Percentiles rank a stretch among this genome's conserved stretches.
These are phyloP conservation scores for Clamator glandarius DNA, from an alignment of 2,797 vertebrate genomes.

Conservation along the genomic window DNA sequence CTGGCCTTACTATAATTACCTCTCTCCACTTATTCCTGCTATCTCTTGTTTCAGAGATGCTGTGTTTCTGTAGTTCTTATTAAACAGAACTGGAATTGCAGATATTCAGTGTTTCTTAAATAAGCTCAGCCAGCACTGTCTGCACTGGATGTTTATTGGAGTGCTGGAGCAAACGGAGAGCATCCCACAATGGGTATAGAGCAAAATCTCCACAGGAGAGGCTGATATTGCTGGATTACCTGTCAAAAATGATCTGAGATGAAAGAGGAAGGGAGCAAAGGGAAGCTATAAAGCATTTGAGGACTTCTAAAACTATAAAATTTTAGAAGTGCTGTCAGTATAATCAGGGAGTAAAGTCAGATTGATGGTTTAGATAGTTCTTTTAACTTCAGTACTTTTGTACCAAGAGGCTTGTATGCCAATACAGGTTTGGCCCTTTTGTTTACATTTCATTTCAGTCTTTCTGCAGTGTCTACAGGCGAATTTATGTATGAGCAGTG, in stretches of 20 bases:
- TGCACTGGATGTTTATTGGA: not conserved
- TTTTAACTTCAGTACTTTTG: not conserved
- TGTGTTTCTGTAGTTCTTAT: not conserved
- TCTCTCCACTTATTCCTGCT: not conserved
- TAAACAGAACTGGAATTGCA: not conserved
- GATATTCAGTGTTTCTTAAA: not conserved
- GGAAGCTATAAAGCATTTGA: not conserved
- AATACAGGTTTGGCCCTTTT: not conserved
- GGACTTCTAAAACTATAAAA: not conserved
- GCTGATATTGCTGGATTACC: not conserved
- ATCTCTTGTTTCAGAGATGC: not conserved
- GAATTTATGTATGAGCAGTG: not conserved
- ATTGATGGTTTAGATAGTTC: not conserved
- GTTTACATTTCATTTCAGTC: not conserved
- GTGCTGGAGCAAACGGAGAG: not conserved
- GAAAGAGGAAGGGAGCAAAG: conserved; percentile 15
- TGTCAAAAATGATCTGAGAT: conserved; percentile 22
- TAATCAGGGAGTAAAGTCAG: not conserved
- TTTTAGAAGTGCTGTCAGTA: conserved; percentile 31
- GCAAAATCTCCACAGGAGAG: not conserved
- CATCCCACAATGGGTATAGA: not conserved
- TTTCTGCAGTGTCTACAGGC: not conserved
- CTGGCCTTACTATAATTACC: not conserved
- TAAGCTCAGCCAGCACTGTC: not conserved
- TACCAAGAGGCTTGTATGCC: not conserved